phyloP scores from a whole-genome alignment of 2,797 vertebrate species.

The Pseudotriccus pelzelni region DNA sequence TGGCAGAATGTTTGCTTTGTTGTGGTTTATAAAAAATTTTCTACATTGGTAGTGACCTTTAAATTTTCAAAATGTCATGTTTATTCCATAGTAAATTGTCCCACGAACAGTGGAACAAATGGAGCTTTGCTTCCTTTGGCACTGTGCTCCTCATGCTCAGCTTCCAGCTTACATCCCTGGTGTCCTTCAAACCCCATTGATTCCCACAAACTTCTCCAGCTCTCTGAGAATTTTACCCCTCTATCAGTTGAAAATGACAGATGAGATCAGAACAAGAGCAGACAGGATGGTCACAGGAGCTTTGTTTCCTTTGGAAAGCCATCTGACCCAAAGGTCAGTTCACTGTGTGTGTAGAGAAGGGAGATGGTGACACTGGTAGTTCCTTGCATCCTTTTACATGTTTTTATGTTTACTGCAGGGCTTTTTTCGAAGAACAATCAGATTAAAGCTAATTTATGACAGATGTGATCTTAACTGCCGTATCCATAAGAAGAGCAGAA shows the following conservation, averaged over 20 bases:
- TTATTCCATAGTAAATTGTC: neutral
- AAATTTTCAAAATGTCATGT: neutral
- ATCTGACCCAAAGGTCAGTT: neutral
- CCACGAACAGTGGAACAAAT: accelerated
- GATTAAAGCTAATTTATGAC: conserved; percentile 96
- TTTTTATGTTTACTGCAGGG: conserved; percentile 77
- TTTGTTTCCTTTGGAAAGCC: neutral
- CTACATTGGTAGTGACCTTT: neutral
- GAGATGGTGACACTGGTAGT: neutral
- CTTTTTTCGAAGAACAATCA: conserved; percentile 96
- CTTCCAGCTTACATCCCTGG: accelerated
- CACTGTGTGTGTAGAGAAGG: neutral
- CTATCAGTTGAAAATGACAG: neutral
- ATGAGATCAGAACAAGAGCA: neutral
- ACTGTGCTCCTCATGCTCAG: neutral
- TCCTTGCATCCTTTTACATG: neutral
- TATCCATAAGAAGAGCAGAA: conserved; percentile 98
- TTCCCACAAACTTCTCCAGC: neutral
- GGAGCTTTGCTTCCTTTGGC: neutral
- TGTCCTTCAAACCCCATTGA: neutral
- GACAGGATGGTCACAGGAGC: neutral
- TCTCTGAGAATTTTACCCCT: neutral
- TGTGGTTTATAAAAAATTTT: neutral
- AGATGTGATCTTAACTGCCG: conserved; percentile 95
- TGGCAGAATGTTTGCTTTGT: neutral